These are phyloP conservation scores for Spilogale gracilis DNA, from an alignment of 2,113 vertebrate genomes.

Conservation along the genomic window DNA sequence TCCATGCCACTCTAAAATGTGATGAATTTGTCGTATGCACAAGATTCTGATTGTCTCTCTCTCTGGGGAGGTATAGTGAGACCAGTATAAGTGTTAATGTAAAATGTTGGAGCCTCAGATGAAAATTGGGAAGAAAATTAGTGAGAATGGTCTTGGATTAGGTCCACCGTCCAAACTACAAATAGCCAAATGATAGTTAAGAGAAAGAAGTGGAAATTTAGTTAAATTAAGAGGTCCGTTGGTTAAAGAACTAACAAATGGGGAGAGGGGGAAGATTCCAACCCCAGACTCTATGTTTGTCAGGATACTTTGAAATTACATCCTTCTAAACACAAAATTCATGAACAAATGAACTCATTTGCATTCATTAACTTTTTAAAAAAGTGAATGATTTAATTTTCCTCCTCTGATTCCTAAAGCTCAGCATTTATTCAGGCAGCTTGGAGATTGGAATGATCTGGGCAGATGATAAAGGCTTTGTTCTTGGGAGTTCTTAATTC, in stretches of 20 bases:
- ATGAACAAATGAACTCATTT: background rate
- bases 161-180: background rate
- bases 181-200: slow-evolving; percentile 8
- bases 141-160: background rate
- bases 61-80: fast-evolving
- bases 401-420: background rate
- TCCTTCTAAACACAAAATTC: background rate
- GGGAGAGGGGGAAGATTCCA: background rate
- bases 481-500: background rate
- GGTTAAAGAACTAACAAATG: background rate
- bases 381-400: background rate
- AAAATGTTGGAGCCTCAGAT: background rate
- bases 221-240: background rate
- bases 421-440: background rate
- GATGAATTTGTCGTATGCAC: background rate
- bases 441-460: background rate
- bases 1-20: background rate
- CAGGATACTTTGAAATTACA: background rate
- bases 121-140: background rate
- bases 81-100: background rate
- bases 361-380: background rate
- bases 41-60: background rate
- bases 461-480: background rate
- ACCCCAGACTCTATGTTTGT: background rate
- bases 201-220: background rate